These are phyloP conservation scores for Maniola jurtina DNA, from an alignment of 1,140 invertebrate genomes.

Conservation along the genomic window DNA sequence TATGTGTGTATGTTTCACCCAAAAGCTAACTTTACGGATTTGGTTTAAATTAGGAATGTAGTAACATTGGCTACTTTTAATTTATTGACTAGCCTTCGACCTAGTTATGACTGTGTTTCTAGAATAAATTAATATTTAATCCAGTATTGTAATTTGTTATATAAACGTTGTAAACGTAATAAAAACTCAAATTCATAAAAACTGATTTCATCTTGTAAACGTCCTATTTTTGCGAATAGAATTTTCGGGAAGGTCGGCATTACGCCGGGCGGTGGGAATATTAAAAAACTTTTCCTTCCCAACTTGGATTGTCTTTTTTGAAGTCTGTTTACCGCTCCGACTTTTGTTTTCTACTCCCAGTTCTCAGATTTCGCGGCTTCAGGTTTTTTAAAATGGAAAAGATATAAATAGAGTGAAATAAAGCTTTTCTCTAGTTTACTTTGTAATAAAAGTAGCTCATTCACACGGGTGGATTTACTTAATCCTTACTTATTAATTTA, in stretches of 20 bases:
- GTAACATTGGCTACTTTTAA: too few relatives aligned
- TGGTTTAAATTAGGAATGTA: too few relatives aligned
- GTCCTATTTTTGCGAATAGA: constrained; percentile 43
- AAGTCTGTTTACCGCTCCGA: constrained; percentile 55
- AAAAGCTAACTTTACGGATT: too few relatives aligned
- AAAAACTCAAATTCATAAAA: constrained; percentile 13
- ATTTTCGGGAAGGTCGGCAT: constrained; percentile 55
- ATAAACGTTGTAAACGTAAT: background rate
- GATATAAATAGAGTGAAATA: background rate
- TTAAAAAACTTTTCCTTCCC: constrained; percentile 69
- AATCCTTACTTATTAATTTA: too few relatives aligned
- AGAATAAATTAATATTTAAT: too few relatives aligned
- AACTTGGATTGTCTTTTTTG: constrained; percentile 74
- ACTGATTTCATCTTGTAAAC: constrained; percentile 25
- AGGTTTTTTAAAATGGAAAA: constrained; percentile 7
- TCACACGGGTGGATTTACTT: too few relatives aligned
- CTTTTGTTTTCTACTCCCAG: constrained; percentile 44
- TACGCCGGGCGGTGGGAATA: constrained; percentile 69
- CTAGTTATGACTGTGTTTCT: too few relatives aligned
- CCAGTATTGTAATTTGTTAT: too few relatives aligned
- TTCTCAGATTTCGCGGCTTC: constrained; percentile 16
- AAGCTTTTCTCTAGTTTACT: too few relatives aligned
- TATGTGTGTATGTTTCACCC: too few relatives aligned
- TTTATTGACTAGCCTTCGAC: too few relatives aligned
- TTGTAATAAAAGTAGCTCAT: too few relatives aligned